These are phyloP conservation scores for Rhinichthys klamathensis DNA, from an alignment of 2,113 vertebrate species.

Conservation along the genomic window DNA sequence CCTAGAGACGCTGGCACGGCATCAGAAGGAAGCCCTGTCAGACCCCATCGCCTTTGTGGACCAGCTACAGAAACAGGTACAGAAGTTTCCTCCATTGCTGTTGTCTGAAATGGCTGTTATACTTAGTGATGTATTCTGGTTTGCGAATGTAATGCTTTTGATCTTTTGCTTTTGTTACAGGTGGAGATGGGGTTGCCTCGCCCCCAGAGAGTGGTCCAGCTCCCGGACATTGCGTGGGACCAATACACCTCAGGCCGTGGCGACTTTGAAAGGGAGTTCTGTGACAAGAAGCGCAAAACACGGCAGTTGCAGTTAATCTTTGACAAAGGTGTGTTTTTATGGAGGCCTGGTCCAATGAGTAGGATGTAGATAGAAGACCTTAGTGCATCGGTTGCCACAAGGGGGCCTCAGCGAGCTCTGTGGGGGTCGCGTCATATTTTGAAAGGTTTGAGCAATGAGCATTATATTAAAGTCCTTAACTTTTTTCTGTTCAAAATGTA, in stretches of 20 bases:
- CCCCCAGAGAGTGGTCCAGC: conserved; percentile 95
- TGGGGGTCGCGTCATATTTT: no score
- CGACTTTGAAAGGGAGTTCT: conserved; percentile 95
- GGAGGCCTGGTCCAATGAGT: no score
- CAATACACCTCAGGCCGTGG: conserved; percentile 95
- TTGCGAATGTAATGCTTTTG: not conserved
- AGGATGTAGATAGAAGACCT: no score
- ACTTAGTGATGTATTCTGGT: not conserved
- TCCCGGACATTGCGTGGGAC: conserved; percentile 95
- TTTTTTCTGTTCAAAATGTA: no score
- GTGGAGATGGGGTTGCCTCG: conserved; percentile 89
- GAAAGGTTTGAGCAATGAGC: no score
- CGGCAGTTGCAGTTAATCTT: conserved; percentile 92
- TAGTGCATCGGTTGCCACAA: no score
- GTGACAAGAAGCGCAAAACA: conserved; percentile 92
- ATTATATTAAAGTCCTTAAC: no score
- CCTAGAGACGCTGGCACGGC: conserved; percentile 89
- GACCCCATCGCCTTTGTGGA: conserved; percentile 97
- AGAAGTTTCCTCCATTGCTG: not conserved
- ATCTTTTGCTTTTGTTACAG: conserved; percentile 66
- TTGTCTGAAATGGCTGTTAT: not conserved
- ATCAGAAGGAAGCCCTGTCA: conserved; percentile 89
- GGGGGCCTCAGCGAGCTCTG: no score
- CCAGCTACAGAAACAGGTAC: conserved; percentile 96
- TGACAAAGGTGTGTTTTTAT: conserved; percentile 84